Base-by-base conservation (phyloP, 2,113 vertebrate species). In the Strigops habroptila region DNA sequence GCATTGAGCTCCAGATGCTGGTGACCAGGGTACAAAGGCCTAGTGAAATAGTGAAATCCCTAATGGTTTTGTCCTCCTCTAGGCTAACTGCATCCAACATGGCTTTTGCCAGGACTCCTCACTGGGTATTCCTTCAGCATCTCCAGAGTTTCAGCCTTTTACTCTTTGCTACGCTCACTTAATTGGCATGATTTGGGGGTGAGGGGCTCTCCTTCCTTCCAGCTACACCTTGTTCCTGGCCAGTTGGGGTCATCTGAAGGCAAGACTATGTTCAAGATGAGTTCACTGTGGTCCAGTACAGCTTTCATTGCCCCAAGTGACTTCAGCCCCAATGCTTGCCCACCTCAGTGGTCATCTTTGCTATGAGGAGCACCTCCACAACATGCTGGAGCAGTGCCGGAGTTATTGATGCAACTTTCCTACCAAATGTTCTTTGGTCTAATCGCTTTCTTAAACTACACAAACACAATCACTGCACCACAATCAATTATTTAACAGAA, bases 401-500 rank as follows among this genome's bases (percentile, higher is more conserved):
- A 82, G 97, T 96, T 98, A 97, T 90, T 96, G 95, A 97, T 70
- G 95, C 95, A 97, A 92, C 95, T 97, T 96, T 94, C 96, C 97
- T 94, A 86, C 88, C 93, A 97, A 97, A 97, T 71, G 91, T 97
- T 97, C 97, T 79, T 92, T 70, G 80, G 87, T 95, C 93, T 98
- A 98, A 98, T 98, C 97, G 76, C 96, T 96, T 97, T 97, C 97
- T 98, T 97, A 97, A 98, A 98, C 98, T 98, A 97, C 97, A 98
- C 98, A 98, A 98, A 98, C 97, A 98, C 97, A 98, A 96, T 98
- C 97, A 98, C 97, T 97, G 97, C 97, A 97, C 97, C 84, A 74
- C 31, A 35, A 98, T 98, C 98, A 98, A 98, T 98, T 98, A 98
- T 98, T 98, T 97, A 98, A 95, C 95, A 98, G 97, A 98, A 98